These are phyloP conservation scores for Danaus plexippus DNA, from an alignment of 1,140 invertebrate genomes.

Conservation along the genomic window DNA sequence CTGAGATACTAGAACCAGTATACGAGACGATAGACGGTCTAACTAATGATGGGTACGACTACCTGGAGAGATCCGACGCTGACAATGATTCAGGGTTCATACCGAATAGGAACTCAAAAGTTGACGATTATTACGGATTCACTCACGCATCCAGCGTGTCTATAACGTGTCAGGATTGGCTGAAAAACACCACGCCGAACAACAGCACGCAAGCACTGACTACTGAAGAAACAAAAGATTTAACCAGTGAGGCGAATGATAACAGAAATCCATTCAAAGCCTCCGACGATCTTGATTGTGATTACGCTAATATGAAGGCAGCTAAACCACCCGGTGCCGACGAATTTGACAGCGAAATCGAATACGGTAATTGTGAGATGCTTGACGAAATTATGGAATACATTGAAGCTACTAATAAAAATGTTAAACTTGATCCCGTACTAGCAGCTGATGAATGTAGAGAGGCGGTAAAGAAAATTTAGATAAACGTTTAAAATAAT, in stretches of 20 bases:
- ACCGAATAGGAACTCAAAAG: conserved; percentile 32
- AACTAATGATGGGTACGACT: conserved; percentile 45
- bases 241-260: conserved; percentile 2
- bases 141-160: conserved; percentile 51
- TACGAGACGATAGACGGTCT: conserved; percentile 55
- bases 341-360: conserved; percentile 7
- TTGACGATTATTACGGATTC: conserved; percentile 46
- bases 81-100: conserved; percentile 39
- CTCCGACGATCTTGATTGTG: background rate
- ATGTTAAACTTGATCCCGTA: conserved; percentile 33
- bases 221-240: conserved; percentile 20
- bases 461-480: conserved; percentile 3
- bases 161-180: conserved; percentile 52
- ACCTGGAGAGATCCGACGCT: conserved; percentile 32
- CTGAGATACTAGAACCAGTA: conserved; percentile 58
- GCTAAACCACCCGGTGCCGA: background rate
- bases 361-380: conserved; percentile 30
- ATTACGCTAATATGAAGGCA: conserved; percentile 1
- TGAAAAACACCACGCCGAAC: conserved; percentile 34
- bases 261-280: conserved; percentile 6
- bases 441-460: conserved; percentile 48
- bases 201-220: conserved; percentile 36
- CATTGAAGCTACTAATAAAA: conserved; percentile 35
- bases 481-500: too few species aligned
- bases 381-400: conserved; percentile 59